These are phyloP conservation scores for Nemurella pictetii DNA, from an alignment of 2,888 invertebrate species.

Conservation along the genomic window DNA sequence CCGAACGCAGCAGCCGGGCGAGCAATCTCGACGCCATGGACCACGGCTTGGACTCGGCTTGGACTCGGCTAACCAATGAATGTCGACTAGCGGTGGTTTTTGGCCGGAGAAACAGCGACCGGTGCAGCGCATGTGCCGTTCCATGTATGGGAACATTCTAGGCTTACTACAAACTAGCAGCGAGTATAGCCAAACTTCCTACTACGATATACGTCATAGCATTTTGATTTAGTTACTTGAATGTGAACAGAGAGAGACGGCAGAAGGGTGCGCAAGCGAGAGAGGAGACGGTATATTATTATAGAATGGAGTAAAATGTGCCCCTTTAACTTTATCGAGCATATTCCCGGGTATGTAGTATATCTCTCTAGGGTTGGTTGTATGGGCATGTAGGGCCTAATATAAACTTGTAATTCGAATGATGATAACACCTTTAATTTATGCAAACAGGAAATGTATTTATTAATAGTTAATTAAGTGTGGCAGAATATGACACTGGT, in stretches of 20 bases:
- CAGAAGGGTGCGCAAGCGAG: neutral
- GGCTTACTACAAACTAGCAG: neutral
- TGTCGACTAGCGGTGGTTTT: neutral
- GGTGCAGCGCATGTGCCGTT: neutral
- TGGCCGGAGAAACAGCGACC: neutral
- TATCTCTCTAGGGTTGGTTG: constrained; percentile 7
- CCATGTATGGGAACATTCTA: neutral
- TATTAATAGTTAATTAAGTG: constrained; percentile 28
- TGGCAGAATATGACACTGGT: constrained; percentile 3
- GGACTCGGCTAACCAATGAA: neutral
- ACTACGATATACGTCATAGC: constrained; percentile 27
- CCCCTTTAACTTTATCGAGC: constrained; percentile 26
- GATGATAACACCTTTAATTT: constrained; percentile 25
- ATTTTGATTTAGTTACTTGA: constrained; percentile 27
- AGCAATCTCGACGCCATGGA: neutral
- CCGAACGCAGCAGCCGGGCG: neutral
- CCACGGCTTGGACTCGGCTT: no score
- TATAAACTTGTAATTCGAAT: constrained; percentile 23
- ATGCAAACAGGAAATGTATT: constrained; percentile 31
- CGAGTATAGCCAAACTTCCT: constrained; percentile 10
- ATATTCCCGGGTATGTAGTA: neutral
- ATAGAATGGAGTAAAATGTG: constrained; percentile 10
- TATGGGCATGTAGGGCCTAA: neutral
- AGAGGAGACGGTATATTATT: neutral
- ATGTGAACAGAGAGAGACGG: constrained; percentile 15